These are phyloP conservation scores for Aptenodytes forsteri DNA, from an alignment of 2,113 vertebrate genomes.

Conservation along the genomic window DNA sequence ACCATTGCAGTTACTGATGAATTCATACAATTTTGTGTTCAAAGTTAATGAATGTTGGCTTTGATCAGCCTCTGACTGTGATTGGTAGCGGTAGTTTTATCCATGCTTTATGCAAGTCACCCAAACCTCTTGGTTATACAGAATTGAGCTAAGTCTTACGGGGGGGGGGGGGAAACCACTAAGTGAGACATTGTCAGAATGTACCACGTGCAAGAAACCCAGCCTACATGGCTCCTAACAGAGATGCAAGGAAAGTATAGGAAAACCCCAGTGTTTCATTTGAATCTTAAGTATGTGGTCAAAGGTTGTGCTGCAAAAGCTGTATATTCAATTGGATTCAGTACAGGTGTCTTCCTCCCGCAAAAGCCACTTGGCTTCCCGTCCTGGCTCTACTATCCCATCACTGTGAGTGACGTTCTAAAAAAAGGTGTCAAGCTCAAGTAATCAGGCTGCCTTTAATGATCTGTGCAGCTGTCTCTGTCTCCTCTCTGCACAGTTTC, in stretches of 20 bases:
- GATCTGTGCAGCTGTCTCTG: neutral
- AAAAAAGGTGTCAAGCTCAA: constrained; percentile 9
- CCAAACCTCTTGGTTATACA: constrained; percentile 28
- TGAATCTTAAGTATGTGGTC: neutral
- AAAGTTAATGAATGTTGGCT: constrained; percentile 68
- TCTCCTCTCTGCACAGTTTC: neutral
- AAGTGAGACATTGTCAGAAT: neutral
- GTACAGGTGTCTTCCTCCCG: neutral
- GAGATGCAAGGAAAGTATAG: neutral
- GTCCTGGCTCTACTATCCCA: neutral
- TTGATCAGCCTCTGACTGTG: constrained; percentile 57
- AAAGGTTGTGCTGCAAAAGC: neutral
- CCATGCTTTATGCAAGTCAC: constrained; percentile 35
- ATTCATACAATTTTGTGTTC: constrained; percentile 65
- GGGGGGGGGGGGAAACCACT: neutral
- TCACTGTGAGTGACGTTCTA: neutral
- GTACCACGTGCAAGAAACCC: neutral
- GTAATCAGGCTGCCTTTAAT: neutral
- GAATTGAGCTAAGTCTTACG: neutral
- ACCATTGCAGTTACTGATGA: constrained; percentile 59
- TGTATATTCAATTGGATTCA: neutral
- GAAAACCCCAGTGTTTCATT: neutral
- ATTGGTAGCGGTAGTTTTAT: constrained; percentile 38
- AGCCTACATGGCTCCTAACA: neutral
- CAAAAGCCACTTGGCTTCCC: neutral